Evolutionary conservation across 2,888 invertebrate species (phyloP), one percentile per base, ranked within the genome.

Genomic region (Diarsia dahlii): DNA sequence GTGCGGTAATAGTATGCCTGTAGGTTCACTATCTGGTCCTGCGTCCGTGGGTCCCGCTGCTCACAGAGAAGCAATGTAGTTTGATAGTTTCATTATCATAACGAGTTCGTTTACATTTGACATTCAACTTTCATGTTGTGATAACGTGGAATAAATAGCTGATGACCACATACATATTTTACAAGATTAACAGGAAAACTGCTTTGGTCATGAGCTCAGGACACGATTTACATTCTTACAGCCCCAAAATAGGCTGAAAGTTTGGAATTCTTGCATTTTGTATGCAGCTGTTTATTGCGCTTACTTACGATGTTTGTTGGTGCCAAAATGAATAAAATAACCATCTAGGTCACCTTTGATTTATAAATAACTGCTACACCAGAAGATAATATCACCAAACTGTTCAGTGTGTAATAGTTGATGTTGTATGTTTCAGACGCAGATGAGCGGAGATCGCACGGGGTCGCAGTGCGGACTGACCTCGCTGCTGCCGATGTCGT

Each of bases 401-500:
- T 28, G 78, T 82, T 82, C 74, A 67, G 45, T 65, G 3, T 65
- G 28, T 65, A 77, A 82, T 71, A 58, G 58, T 52, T 58, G 18
- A 84, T 80, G 84, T 87, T 88, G 50, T 89, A 84, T 58, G 77
- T 96, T 95, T 78, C 96, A 97, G 97, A 95, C 95, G 95, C 96
- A 96, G 96, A 96, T 96, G 96, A 97, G 93, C 93, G 95, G 96
- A 89, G 95, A 96, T 93, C 97, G 95, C 93, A 95, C 96, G 91
- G 95, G 94, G 80, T 92, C 95, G 88, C 97, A 97, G 96, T 97
- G 98, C 95, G 97, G 98, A 90, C 95, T 98, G 90, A 97, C 97
- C 90, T 97, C 98, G 87, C 95, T 98, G 87, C 95, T 98, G 95
- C 97, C 98, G 91, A 98, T 98, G 97, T 98, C 98, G 93, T 98